phyloP scores from a whole-genome alignment of 1,140 invertebrate genomes.

The Drosophila lini region DNA sequence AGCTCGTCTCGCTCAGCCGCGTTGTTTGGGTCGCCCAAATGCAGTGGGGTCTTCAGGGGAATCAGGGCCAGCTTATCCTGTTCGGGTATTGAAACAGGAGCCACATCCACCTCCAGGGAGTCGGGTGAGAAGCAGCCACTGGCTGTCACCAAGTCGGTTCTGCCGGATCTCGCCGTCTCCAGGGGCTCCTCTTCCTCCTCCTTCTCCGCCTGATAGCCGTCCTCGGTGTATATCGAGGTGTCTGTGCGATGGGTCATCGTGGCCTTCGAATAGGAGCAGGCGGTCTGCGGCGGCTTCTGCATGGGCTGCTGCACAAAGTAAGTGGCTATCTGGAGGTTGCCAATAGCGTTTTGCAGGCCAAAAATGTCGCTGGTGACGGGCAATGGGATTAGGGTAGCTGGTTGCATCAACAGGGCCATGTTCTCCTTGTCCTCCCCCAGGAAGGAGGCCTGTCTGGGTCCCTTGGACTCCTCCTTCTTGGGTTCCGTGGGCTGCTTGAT shows the following conservation, averaged over 20 bases:
- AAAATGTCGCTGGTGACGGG: conserved; percentile 80
- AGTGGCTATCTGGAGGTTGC: conserved; percentile 80
- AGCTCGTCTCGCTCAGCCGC: neutral
- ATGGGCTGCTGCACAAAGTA: conserved; percentile 76
- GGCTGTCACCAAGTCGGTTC: conserved; percentile 43
- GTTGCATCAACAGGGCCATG: conserved; percentile 84
- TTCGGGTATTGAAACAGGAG: conserved; percentile 5
- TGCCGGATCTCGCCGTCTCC: conserved; percentile 23
- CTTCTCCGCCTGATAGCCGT: conserved; percentile 75
- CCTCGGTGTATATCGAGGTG: conserved; percentile 73
- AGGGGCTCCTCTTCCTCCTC: conserved; percentile 58
- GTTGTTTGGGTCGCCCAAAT: neutral
- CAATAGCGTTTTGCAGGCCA: conserved; percentile 78
- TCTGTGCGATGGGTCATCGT: conserved; percentile 74
- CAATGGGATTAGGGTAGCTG: conserved; percentile 83
- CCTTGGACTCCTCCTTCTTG: conserved; percentile 9
- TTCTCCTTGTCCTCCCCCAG: conserved; percentile 65
- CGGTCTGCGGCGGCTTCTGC: conserved; percentile 46
- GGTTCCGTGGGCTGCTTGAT: conserved; percentile 40
- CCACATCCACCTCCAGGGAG: conserved; percentile 56
- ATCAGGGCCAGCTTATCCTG: conserved; percentile 67
- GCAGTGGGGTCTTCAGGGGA: conserved; percentile 46
- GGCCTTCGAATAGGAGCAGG: conserved; percentile 57
- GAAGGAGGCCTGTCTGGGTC: conserved; percentile 1
- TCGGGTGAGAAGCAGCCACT: conserved; percentile 68